phyloP scores from a whole-genome alignment of 2,113 vertebrate species.

The Eolophus roseicapilla region DNA sequence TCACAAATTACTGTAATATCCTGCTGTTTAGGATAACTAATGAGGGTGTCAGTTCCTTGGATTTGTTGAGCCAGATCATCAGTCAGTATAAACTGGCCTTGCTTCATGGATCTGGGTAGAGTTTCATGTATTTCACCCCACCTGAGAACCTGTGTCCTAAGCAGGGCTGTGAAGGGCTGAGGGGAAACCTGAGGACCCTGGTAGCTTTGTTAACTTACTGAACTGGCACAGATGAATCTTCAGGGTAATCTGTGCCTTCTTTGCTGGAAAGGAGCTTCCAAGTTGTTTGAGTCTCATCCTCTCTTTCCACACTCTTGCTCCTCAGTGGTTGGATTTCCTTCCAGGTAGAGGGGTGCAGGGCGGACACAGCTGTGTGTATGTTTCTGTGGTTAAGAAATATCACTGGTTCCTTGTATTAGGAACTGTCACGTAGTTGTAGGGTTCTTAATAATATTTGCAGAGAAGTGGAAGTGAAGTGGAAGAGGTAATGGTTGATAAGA shows the following conservation, averaged over 20 bases:
- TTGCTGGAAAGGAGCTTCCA: background rate
- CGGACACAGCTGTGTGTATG: background rate
- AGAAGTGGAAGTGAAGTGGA: background rate
- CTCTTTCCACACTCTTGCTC: background rate
- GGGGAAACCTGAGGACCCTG: background rate
- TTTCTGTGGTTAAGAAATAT: background rate
- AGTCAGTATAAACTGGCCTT: background rate
- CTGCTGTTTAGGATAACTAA: background rate
- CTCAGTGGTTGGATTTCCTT: background rate
- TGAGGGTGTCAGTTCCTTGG: background rate
- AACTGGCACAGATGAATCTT: background rate
- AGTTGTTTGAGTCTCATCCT: background rate
- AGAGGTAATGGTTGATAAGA: background rate
- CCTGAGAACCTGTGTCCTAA: background rate
- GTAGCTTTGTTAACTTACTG: background rate
- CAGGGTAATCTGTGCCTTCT: background rate
- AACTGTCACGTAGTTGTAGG: background rate
- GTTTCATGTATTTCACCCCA: background rate
- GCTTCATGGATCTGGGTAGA: background rate
- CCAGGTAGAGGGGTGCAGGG: background rate
- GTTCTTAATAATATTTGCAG: background rate
- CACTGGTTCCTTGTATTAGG: background rate
- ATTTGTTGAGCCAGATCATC: background rate
- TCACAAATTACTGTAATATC: constrained; percentile 5
- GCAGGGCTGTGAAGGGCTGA: background rate